Evolutionary conservation across 1,140 invertebrate species (phyloP).

Genomic region (Hormaphis cornu): DNA sequence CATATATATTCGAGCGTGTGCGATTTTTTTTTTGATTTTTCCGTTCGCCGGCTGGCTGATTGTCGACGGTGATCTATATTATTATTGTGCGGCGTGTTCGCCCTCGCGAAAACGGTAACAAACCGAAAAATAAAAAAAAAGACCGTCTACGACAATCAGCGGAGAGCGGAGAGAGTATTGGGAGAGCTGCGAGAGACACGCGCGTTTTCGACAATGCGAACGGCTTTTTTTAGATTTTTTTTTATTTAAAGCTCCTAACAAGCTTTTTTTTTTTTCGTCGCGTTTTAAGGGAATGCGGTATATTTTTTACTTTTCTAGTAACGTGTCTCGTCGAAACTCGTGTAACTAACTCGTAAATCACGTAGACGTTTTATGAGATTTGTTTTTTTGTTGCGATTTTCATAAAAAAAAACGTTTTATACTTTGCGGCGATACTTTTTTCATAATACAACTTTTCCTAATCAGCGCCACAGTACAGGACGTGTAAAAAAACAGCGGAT

Average conservation of each 20-base stretch:
- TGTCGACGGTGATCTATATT: background rate
- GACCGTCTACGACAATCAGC: background rate
- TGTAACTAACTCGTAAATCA: too few relatives aligned
- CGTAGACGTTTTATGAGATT: too few relatives aligned
- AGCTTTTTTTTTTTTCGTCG: too few relatives aligned
- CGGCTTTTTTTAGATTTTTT: background rate
- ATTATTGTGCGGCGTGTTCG: background rate
- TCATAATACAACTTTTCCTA: too few relatives aligned
- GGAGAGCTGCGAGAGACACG: background rate
- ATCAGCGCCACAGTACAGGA: too few relatives aligned
- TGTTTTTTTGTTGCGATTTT: too few relatives aligned
- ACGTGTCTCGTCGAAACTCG: too few relatives aligned
- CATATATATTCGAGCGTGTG: background rate
- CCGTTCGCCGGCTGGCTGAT: slow-evolving; percentile 4
- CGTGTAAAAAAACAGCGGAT: too few relatives aligned
- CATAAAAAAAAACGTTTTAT: too few relatives aligned
- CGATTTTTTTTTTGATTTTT: background rate
- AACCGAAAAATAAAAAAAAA: background rate
- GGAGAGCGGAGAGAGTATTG: background rate
- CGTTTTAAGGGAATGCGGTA: background rate
- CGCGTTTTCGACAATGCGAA: slow-evolving; percentile 11
- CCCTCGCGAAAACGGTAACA: slow-evolving; percentile 8
- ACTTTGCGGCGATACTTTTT: too few relatives aligned
- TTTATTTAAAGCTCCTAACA: background rate
- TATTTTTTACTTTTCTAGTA: background rate